A percentile compares a stretch with the other conserved stretches of the same genome.
phyloP scores from a whole-genome alignment of 1,140 invertebrate species.

The Temnothorax curvispinosus region DNA sequence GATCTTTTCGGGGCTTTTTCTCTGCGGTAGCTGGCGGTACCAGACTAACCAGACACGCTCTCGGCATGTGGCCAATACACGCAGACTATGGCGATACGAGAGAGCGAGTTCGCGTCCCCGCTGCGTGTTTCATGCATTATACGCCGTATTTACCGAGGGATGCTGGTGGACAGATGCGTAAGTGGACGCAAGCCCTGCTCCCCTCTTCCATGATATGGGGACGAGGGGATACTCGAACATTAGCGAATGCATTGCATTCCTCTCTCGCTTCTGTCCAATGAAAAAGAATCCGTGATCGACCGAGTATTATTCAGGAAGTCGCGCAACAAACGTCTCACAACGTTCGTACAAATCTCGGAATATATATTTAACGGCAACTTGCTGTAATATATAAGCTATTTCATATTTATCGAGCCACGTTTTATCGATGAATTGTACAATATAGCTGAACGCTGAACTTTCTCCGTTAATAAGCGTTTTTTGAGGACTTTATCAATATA shows the following conservation, averaged over 20 bases:
- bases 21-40: neutral
- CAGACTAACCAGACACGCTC: constrained; percentile 69
- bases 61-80: constrained; percentile 79
- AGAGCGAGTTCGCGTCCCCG: constrained; percentile 67
- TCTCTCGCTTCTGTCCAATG: constrained; percentile 16
- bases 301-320: constrained; percentile 19
- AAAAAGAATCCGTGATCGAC: constrained; percentile 28
- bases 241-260: constrained; percentile 19
- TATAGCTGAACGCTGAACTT: no score
- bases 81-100: constrained; percentile 32
- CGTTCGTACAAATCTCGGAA: neutral
- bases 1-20: constrained; percentile 58
- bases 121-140: constrained; percentile 73
- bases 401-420: neutral
- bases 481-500: neutral
- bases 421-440: neutral
- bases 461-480: neutral
- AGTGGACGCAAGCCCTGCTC: constrained; percentile 77
- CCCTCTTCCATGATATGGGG: constrained; percentile 10
- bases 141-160: constrained; percentile 77
- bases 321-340: constrained; percentile 2
- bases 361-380: neutral
- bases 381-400: neutral
- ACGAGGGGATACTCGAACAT: constrained; percentile 30
- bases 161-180: constrained; percentile 85